Percentiles rank a stretch among this genome's conserved stretches.
Conservation (phyloP, 2,888 invertebrate genomes). For the Anarsia innoxiella region DNA sequence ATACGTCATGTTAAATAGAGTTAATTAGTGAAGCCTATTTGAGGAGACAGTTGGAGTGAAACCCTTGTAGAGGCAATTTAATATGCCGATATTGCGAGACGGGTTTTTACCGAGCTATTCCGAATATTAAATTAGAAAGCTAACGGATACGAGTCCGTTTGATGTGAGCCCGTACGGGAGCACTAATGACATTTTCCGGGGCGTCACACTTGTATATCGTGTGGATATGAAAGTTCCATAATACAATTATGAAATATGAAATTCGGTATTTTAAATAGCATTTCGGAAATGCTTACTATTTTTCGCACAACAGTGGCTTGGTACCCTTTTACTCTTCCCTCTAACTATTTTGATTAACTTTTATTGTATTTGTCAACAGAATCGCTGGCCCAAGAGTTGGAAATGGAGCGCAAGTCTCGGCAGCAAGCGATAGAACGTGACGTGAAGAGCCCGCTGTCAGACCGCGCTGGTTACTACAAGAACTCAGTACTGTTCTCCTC, state of each 20-base stretch:
- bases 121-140: constrained; percentile 65
- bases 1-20: not conserved
- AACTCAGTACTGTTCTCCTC: constrained; percentile 93
- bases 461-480: constrained; percentile 89
- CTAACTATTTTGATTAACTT: constrained; percentile 3
- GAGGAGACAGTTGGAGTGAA: constrained; percentile 29
- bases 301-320: no score
- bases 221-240: constrained; percentile 10
- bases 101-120: constrained; percentile 62
- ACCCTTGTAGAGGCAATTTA: constrained; percentile 55
- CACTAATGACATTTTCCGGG: constrained; percentile 66
- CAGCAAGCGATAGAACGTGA: constrained; percentile 87
- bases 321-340: no score
- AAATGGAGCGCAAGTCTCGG: constrained; percentile 90
- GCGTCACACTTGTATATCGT: constrained; percentile 38
- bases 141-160: constrained; percentile 64
- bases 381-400: constrained; percentile 89
- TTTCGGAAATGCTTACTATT: no score
- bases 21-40: constrained; percentile 18
- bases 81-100: constrained; percentile 50
- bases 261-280: no score
- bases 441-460: constrained; percentile 89
- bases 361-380: constrained; percentile 75
- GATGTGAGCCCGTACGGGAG: constrained; percentile 54
- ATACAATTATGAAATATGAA: constrained; percentile 3